Base-by-base conservation (phyloP, 2,797 vertebrate species). In the Eulemur rubriventer region DNA sequence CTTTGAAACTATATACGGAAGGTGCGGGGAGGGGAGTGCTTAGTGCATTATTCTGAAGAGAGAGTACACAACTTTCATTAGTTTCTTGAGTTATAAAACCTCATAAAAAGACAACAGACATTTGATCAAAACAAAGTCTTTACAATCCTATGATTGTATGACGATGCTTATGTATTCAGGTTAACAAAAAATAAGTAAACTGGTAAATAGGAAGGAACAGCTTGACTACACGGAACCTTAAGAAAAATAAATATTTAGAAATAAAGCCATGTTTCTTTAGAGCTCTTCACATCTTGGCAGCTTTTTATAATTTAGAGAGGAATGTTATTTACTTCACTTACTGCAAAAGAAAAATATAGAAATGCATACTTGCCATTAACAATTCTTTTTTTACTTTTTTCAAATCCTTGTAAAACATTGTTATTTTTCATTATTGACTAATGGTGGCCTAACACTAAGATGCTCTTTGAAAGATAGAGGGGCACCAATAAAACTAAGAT, bases 181-280 rank as follows among this genome's bases (percentile, higher is more conserved):
- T 79, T 73, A 17, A 87, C 50, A 69, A 79, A 85, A 92, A 67
- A 30, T 33, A 87, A 89, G 17, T 80, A 92, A 94, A 88, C 59
- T 90, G 18, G 65, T 52, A 95, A 96, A 91, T 57, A 90, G 35
- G n/a, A 69, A 96, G 67, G 7, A 80, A 59, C 1, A 88, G 22
- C 4, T 82, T 92, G 83, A 80, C 18, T 63, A 69, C 41, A 48
- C n/a, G 18, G 11, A 17, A 67, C 28, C 86, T 95, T 78, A 52
- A 67, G 11, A 86, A 86, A 83, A 78, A 70, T 75, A 97, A 97
- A 96, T 92, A 89, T 97, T 97, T 91, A 48, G 65, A 96, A 95
- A 92, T 35, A 91, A 82, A 95, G n/a, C 61, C 20, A 72, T 72
- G 18, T 69, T 79, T 72, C 38, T 12, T 82, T 41, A 89, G 59